A percentile compares a stretch with the other conserved stretches of the same genome.
phyloP scores from a whole-genome alignment of 2,888 invertebrate genomes.

The Drosophila cognata region DNA sequence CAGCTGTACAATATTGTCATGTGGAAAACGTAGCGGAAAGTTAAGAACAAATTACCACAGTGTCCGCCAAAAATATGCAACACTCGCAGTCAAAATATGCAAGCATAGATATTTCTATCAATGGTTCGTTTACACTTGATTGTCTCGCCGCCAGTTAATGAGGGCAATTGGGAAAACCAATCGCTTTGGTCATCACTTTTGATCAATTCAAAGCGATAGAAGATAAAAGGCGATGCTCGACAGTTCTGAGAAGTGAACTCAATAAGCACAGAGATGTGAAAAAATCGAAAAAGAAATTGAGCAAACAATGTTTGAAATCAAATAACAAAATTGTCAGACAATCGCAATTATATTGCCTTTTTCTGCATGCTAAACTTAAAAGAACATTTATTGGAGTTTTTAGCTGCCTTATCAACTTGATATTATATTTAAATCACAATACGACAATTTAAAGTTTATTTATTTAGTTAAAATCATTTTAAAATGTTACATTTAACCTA shows the following conservation, averaged over 20 bases:
- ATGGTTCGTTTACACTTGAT: slow-evolving; percentile 6
- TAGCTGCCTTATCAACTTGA: background rate
- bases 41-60: slow-evolving; percentile 26
- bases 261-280: background rate
- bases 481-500: background rate
- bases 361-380: background rate
- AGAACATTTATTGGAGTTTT: background rate
- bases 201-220: background rate
- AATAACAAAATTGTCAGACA: slow-evolving; percentile 11
- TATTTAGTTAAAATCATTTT: background rate
- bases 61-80: slow-evolving; percentile 27
- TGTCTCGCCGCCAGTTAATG: slow-evolving; percentile 13
- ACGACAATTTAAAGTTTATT: background rate
- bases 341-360: background rate
- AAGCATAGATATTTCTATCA: slow-evolving; percentile 1
- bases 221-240: background rate
- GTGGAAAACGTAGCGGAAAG: background rate
- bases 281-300: slow-evolving; percentile 6
- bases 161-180: slow-evolving; percentile 8
- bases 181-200: slow-evolving; percentile 12
- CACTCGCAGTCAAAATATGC: background rate
- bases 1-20: slow-evolving; percentile 17
- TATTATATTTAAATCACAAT: background rate
- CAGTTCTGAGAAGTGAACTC: slow-evolving; percentile 3
- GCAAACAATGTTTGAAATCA: background rate